Percentiles rank a stretch among this genome's conserved stretches.
Evolutionary conservation across 2,113 vertebrate species (phyloP).

Genomic region (Tonatia bakeri): DNA sequence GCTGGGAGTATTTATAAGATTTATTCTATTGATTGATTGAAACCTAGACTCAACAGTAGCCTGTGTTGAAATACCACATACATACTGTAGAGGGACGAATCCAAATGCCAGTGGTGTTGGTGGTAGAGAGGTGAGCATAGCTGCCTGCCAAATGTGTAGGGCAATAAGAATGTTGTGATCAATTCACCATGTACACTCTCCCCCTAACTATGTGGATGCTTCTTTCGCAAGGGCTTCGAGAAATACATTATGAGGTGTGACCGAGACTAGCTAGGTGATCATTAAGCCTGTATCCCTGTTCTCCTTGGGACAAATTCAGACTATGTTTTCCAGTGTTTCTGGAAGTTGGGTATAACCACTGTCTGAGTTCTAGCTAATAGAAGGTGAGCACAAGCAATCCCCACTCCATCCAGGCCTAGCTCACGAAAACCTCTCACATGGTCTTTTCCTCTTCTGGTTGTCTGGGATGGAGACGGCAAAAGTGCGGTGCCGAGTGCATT

Average conservation of each 20-base stretch:
- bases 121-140: slow-evolving; percentile 83
- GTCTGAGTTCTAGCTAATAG: neutral
- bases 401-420: neutral
- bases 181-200: neutral
- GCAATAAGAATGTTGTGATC: neutral
- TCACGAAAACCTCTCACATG: neutral
- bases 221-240: neutral
- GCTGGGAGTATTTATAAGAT: slow-evolving; percentile 15
- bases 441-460: slow-evolving; percentile 9
- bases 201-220: neutral
- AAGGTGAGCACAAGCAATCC: neutral
- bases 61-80: slow-evolving; percentile 6
- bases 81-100: neutral
- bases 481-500: neutral
- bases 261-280: neutral
- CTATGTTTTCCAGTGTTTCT: neutral
- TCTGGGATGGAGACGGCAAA: neutral
- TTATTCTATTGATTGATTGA: neutral
- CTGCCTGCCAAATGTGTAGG: slow-evolving; percentile 76
- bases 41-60: neutral
- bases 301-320: slow-evolving; percentile 3
- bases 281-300: neutral
- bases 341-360: neutral
- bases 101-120: slow-evolving; percentile 53
- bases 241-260: neutral